Percentiles rank a stretch among this genome's conserved stretches.
phyloP scores from a whole-genome alignment of 1,140 invertebrate genomes.

The Musca vetustissima region DNA sequence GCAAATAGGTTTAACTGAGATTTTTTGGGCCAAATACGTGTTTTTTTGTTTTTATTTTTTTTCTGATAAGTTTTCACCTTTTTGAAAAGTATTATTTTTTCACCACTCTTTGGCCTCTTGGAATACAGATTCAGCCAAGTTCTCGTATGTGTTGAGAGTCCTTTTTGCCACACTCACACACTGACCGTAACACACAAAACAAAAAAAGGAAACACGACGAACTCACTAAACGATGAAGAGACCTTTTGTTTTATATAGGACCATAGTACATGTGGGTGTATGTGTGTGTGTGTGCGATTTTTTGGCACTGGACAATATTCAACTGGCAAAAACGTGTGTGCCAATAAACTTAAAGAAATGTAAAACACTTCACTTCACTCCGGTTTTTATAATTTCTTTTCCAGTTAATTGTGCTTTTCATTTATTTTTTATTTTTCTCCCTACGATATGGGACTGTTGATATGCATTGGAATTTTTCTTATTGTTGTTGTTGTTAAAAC shows the following conservation, averaged over 20 bases:
- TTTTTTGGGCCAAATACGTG: too few species aligned
- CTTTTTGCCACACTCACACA: too few species aligned
- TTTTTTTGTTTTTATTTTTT: too few species aligned
- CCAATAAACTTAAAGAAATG: background rate
- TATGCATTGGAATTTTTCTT: background rate
- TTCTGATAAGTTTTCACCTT: too few species aligned
- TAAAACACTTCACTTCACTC: background rate
- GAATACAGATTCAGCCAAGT: too few species aligned
- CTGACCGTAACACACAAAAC: too few species aligned
- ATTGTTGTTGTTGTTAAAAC: background rate
- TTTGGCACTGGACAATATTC: slow-evolving; percentile 1
- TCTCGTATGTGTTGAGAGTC: too few species aligned
- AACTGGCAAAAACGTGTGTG: slow-evolving; percentile 15
- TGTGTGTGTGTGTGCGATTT: background rate
- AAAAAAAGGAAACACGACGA: too few species aligned
- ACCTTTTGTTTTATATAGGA: background rate
- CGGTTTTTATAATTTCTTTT: background rate
- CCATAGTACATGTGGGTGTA: background rate
- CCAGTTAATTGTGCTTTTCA: background rate
- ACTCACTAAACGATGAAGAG: too few species aligned
- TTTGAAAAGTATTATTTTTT: too few species aligned
- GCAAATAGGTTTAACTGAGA: too few species aligned
- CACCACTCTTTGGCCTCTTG: too few species aligned
- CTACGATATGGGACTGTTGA: background rate
- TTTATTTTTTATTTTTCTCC: background rate